Evolutionary conservation across 2,888 invertebrate genomes (phyloP), one percentile per base, ranked within the genome.

Genomic region (Neoaliturus tenellus): DNA sequence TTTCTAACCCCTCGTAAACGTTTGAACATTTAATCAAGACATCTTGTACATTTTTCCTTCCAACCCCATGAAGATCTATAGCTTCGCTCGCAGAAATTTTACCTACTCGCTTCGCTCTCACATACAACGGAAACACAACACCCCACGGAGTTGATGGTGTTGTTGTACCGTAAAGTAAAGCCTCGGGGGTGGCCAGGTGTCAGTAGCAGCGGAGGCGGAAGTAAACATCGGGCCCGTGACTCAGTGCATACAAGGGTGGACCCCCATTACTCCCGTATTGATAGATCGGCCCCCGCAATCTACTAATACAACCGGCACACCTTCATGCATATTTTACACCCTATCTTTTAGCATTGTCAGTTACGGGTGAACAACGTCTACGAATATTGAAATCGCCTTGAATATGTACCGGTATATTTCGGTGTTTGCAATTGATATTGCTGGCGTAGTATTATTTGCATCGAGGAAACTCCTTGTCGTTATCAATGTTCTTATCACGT

Each of bases 261-360:
- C 78, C 48, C 55, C 78, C 78, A 78, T 78, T 78, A 78, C 78
- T 44, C 39, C 25, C 5, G 12, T 51, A 78, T 78, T 78, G 78
- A 78, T 78, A 78, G 78, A 55, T 78, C 44, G 75, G n/a, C 51
- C 55, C 78, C 78, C 20, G 73, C 73, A 75, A 75, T 75, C 73
- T 44, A 75, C 73, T 75, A 75, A 75, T 75, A 75, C 71, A 71
- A 39, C 71, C 31, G 67, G n/a, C 71, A 23, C 44, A 28, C 73
- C 73, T 75, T 44, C 35, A 75, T 75, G 73, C 73, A 75, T 75
- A 75, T 28, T 75, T 75, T 44, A 75, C 28, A 31, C 28, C 31
- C 62, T 62, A 62, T 62, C 62, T 62, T 62, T 62, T 62, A 62
- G 62, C 62, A 31, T 28, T 62, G 62, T 62, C 62, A 62, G 62